These are phyloP conservation scores for Augiades crinisus DNA, from an alignment of 2,888 invertebrate species.

Conservation along the genomic window DNA sequence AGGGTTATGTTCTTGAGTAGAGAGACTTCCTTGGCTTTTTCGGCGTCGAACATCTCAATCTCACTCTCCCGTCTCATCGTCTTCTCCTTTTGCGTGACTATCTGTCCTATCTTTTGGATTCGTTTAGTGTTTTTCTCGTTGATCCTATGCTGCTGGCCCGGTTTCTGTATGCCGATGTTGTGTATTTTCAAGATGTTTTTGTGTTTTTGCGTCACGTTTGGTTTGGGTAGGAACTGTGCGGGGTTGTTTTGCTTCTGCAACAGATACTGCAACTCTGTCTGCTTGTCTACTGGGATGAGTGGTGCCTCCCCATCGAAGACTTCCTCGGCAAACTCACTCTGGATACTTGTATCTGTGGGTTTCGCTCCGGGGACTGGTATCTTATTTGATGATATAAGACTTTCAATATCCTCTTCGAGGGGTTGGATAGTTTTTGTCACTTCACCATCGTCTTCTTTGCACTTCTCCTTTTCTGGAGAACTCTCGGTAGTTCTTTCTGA, in stretches of 20 bases:
- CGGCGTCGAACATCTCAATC: slow-evolving; percentile 47
- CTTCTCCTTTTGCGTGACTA: slow-evolving; percentile 58
- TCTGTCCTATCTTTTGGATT: slow-evolving; percentile 71
- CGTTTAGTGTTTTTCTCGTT: slow-evolving; percentile 68
- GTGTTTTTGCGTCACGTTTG: slow-evolving; percentile 63
- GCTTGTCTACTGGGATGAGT: slow-evolving; percentile 62
- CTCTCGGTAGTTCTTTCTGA: slow-evolving; percentile 61
- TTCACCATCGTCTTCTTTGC: slow-evolving; percentile 36
- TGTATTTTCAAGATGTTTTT: slow-evolving; percentile 63
- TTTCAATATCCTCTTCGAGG: slow-evolving; percentile 73
- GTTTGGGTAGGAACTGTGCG: slow-evolving; percentile 65
- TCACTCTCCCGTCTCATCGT: slow-evolving; percentile 43
- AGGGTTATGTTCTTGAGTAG: slow-evolving; percentile 69
- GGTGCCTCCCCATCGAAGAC: slow-evolving; percentile 57
- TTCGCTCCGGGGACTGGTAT: slow-evolving; percentile 68
- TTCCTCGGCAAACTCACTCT: slow-evolving; percentile 61
- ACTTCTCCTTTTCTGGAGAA: slow-evolving; percentile 60
- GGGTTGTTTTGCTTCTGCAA: slow-evolving; percentile 76
- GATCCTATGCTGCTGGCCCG: slow-evolving; percentile 61
- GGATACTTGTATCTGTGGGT: slow-evolving; percentile 41
- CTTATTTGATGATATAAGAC: slow-evolving; percentile 74
- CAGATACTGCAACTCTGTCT: slow-evolving; percentile 70
- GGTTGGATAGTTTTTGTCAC: slow-evolving; percentile 36
- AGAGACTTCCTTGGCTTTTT: slow-evolving; percentile 48
- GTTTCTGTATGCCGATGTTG: slow-evolving; percentile 59